Base-by-base conservation (phyloP, 23 tunicate species). In the Styela clava region DNA sequence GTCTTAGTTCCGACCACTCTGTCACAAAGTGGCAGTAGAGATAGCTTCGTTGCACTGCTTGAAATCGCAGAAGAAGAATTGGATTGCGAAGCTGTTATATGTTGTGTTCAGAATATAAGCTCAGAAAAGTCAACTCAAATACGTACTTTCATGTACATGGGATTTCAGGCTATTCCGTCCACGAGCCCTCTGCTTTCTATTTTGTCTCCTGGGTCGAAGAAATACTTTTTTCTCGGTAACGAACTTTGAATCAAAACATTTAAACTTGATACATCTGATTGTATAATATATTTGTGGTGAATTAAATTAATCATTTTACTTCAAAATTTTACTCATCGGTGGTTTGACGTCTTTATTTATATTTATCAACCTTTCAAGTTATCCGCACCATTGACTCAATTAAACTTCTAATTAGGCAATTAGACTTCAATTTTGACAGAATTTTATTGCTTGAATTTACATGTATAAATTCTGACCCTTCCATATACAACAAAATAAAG, bases 41-140 rank as follows among this genome's bases (percentile, higher is more conserved):
- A 91, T 31, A 91, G 97, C 64, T 91, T 91, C 78, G 86, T 91
- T 34, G 89, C 89, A 19, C 64, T 91, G 87, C 44, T 91, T 76
- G 97, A 91, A 82, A 81, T 86, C 35, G 97, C 97, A 62, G 97
- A 91, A 78, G 95, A 89, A 77, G 87, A 78, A 52, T 77, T 82
- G 20, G 86, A 70, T 9, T 85, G 84, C 22, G 33, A 31, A 16
- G 34, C 28, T 23, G 90, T 82, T 12, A 31, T 91, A 62, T 79
- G 63, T 22, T 91, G 97, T 64, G 34, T 91, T 25, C 33, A 25
- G n/a, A 76, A 76, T 21, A 56, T 37, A 21, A 33, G 62, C 24
- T 36, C 81, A 20, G 81, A 76, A 0, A 76, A 76, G 44, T 25
- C 64, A 25, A 24, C 81, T 21, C 81, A 44, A 36, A 52, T 76